Evolutionary conservation across 2,888 invertebrate genomes (phyloP).

Genomic region (Netelia fuscicornis): DNA sequence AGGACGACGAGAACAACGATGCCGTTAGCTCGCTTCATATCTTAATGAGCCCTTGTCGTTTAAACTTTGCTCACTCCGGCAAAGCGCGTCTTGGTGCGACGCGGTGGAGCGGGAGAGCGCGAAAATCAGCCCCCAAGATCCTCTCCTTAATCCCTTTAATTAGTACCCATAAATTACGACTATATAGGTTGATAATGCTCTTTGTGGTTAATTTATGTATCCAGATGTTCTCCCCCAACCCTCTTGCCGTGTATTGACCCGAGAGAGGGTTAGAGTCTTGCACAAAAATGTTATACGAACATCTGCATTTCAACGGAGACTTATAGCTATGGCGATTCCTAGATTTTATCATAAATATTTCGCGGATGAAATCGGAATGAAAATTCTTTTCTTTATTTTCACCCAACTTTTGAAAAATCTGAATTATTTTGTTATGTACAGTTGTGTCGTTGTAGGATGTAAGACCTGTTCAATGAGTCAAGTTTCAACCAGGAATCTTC

Average conservation of each 20-base stretch:
- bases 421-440: background rate
- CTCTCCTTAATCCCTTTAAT: conserved; percentile 80
- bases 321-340: background rate
- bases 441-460: background rate
- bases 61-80: conserved; percentile 75
- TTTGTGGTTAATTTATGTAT: conserved; percentile 75
- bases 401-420: background rate
- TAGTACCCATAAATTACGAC: conserved; percentile 79
- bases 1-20: conserved; percentile 65
- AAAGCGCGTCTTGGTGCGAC: conserved; percentile 53
- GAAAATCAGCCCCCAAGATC: conserved; percentile 79
- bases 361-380: background rate
- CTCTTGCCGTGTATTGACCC: conserved; percentile 55
- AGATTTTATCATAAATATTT: background rate
- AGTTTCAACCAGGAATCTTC: conserved; percentile 69
- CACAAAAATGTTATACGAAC: conserved; percentile 4
- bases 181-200: conserved; percentile 80
- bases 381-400: conserved; percentile 2
- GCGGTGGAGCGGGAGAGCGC: conserved; percentile 62
- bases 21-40: conserved; percentile 75
- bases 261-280: conserved; percentile 42
- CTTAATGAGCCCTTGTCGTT: conserved; percentile 77
- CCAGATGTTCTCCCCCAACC: conserved; percentile 60
- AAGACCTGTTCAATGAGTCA: conserved; percentile 65
- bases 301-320: background rate